phyloP scores from a whole-genome alignment of 1,140 invertebrate species.

The Anoplolepis gracilipes region DNA sequence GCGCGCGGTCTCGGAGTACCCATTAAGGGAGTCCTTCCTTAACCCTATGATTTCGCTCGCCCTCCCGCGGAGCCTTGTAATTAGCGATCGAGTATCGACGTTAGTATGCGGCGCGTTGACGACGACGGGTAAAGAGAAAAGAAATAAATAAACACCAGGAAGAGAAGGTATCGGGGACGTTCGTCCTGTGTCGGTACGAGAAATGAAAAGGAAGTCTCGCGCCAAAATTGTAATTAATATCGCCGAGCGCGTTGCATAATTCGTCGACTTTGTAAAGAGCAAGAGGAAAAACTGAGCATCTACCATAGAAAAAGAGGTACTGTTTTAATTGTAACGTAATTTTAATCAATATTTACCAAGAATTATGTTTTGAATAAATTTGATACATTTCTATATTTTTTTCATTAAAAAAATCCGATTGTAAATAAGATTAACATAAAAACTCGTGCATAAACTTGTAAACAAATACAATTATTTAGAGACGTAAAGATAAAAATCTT shows the following conservation, averaged over 20 bases:
- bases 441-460: too few relatives aligned
- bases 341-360: neutral
- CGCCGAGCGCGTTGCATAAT: neutral
- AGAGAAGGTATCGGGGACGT: neutral
- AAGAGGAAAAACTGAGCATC: neutral
- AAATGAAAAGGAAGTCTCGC: conserved; percentile 30
- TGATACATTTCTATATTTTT: too few relatives aligned
- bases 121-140: neutral
- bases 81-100: conserved; percentile 28
- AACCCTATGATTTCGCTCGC: conserved; percentile 60
- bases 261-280: neutral
- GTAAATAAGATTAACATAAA: too few relatives aligned
- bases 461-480: neutral
- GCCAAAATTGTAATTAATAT: conserved; percentile 47
- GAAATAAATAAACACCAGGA: neutral
- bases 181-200: neutral
- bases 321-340: neutral
- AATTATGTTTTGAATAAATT: too few relatives aligned
- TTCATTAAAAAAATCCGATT: too few relatives aligned
- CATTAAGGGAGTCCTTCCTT: conserved; percentile 58
- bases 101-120: conserved; percentile 27
- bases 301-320: neutral
- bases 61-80: conserved; percentile 38
- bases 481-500: neutral
- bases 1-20: conserved; percentile 18